phyloP scores from a whole-genome alignment of 1,140 invertebrate species.

The Carcinoscorpius rotundicauda region DNA sequence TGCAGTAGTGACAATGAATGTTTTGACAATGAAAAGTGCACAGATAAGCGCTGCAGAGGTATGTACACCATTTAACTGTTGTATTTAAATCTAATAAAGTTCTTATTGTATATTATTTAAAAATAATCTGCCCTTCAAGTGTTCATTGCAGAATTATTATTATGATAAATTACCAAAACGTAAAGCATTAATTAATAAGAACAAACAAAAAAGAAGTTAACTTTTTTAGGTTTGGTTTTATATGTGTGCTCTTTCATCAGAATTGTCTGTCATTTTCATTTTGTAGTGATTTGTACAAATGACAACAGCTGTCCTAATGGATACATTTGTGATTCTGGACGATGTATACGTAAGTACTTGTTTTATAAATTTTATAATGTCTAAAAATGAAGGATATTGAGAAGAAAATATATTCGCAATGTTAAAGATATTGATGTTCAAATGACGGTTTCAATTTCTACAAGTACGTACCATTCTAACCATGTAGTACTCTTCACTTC shows the following conservation, averaged over 20 bases:
- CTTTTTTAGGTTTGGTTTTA: too few species aligned
- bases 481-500: too few species aligned
- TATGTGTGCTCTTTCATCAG: too few species aligned
- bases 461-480: too few species aligned
- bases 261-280: background rate
- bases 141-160: background rate
- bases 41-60: conserved; percentile 61
- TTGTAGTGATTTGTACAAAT: conserved; percentile 22
- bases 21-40: conserved; percentile 80
- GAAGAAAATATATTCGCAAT: too few species aligned
- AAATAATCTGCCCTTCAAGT: too few species aligned
- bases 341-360: conserved; percentile 19
- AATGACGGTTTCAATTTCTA: too few species aligned
- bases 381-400: too few species aligned
- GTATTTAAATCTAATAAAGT: background rate
- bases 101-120: too few species aligned
- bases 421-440: too few species aligned
- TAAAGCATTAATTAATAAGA: background rate
- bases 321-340: conserved; percentile 24
- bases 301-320: conserved; percentile 23
- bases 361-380: background rate
- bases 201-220: too few species aligned
- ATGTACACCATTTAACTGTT: conserved; percentile 25
- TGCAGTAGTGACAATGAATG: conserved; percentile 65
- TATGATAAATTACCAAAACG: background rate